Percentiles rank a stretch among this genome's conserved stretches.
These are phyloP conservation scores for Elephantulus edwardii DNA, from an alignment of 2,113 vertebrate species.

Conservation along the genomic window DNA sequence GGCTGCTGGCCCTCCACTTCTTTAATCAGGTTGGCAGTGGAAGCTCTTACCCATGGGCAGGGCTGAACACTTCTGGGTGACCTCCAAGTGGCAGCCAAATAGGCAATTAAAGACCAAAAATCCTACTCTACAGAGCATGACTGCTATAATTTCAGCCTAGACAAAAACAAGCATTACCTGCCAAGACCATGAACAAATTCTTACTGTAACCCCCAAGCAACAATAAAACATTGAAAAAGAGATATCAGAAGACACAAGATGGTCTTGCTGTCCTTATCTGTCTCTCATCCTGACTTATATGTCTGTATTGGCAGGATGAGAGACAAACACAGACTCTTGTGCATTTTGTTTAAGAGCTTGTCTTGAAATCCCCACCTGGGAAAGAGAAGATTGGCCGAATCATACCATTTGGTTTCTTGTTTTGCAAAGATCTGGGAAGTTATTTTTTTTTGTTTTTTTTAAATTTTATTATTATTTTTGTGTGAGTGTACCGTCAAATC, in stretches of 20 bases:
- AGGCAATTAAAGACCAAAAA: not conserved
- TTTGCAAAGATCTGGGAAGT: not conserved
- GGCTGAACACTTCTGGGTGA: not conserved
- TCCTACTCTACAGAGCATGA: not conserved
- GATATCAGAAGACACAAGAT: not conserved
- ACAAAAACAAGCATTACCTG: not conserved
- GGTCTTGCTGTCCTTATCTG: slow-evolving; percentile 19
- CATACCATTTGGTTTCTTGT: slow-evolving; percentile 33
- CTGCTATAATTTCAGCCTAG: not conserved
- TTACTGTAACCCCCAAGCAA: not conserved
- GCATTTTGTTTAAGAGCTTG: not conserved
- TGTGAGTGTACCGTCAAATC: no score
- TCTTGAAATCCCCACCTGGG: slow-evolving; percentile 52
- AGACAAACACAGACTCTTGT: not conserved
- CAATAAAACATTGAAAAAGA: not conserved
- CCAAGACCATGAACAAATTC: not conserved
- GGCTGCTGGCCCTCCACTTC: not conserved
- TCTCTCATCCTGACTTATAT: not conserved
- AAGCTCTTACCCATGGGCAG: not conserved
- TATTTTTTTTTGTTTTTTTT: no score
- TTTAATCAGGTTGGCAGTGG: slow-evolving; percentile 11
- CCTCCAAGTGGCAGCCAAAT: not conserved
- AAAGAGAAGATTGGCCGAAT: slow-evolving; percentile 73
- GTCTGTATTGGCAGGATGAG: not conserved
- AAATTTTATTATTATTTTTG: no score